Evolutionary conservation across 2,888 invertebrate genomes (phyloP).

Genomic region (Catonia carolina): DNA sequence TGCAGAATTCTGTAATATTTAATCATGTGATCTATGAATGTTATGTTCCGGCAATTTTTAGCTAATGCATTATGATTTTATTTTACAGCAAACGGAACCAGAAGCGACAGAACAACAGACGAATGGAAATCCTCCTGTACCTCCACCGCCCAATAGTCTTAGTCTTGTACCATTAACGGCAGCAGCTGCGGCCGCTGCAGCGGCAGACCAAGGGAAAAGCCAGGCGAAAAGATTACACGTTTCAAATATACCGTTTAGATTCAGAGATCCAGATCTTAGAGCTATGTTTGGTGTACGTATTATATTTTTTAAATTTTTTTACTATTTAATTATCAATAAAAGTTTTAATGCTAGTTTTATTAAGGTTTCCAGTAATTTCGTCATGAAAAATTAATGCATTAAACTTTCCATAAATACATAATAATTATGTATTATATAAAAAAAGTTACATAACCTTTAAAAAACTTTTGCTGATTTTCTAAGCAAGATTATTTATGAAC

Average conservation of each 20-base stretch:
- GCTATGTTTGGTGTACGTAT: constrained; percentile 95
- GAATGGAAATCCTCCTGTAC: constrained; percentile 34
- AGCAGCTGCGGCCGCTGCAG: constrained; percentile 37
- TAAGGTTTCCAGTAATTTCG: background rate
- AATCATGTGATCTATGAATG: no score
- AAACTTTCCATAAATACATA: no score
- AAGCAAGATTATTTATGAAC: no score
- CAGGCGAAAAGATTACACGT: constrained; percentile 96
- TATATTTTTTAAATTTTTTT: constrained; percentile 6
- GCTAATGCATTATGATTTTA: no score
- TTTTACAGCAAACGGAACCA: constrained; percentile 55
- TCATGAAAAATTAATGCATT: no score
- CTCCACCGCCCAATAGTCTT: constrained; percentile 23
- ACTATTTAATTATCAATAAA: background rate
- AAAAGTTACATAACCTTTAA: no score
- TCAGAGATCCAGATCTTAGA: constrained; percentile 96
- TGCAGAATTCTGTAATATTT: no score
- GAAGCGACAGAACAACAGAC: constrained; percentile 47
- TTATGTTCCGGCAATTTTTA: no score
- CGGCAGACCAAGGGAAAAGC: constrained; percentile 48
- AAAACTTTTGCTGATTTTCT: no score
- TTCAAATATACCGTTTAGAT: constrained; percentile 99
- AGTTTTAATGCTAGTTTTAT: background rate
- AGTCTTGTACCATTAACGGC: constrained; percentile 40
- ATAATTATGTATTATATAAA: no score